Evolutionary conservation across 2,113 vertebrate genomes (phyloP).

Genomic region (Rafetus swinhoei): DNA sequence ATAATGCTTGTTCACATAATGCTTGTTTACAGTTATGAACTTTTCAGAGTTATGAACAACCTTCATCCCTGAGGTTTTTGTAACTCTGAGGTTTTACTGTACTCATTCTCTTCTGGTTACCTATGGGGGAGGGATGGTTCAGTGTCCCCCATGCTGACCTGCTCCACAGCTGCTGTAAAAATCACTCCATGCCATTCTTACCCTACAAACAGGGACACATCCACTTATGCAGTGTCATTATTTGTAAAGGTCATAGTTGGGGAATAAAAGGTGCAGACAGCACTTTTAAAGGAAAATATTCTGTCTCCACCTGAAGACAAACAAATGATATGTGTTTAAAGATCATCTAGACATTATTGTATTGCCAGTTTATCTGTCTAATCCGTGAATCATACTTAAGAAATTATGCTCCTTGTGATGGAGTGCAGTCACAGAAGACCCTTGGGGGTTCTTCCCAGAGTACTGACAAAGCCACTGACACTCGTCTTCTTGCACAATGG

Average conservation of each 20-base stretch:
- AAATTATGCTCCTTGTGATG: not conserved
- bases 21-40: too few relatives aligned
- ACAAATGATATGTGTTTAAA: slow-evolving; percentile 19
- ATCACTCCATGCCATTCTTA: not conserved
- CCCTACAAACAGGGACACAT: not conserved
- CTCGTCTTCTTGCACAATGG: too few relatives aligned
- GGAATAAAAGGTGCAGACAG: not conserved
- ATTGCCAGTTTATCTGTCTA: slow-evolving; percentile 25
- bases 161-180: not conserved
- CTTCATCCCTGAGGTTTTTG: too few relatives aligned
- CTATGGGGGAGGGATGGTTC: not conserved
- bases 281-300: slow-evolving; percentile 32
- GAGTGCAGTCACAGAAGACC: too few relatives aligned
- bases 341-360: slow-evolving; percentile 15
- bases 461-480: too few relatives aligned
- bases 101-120: not conserved
- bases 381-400: slow-evolving; percentile 24
- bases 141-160: not conserved
- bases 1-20: too few relatives aligned
- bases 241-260: slow-evolving; percentile 12
- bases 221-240: not conserved
- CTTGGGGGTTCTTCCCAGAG: too few relatives aligned
- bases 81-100: too few relatives aligned
- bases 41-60: too few relatives aligned
- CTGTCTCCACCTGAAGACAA: slow-evolving; percentile 29